phyloP scores from a whole-genome alignment of 2,113 vertebrate species.

The Protobothrops mucrosquamatus region DNA sequence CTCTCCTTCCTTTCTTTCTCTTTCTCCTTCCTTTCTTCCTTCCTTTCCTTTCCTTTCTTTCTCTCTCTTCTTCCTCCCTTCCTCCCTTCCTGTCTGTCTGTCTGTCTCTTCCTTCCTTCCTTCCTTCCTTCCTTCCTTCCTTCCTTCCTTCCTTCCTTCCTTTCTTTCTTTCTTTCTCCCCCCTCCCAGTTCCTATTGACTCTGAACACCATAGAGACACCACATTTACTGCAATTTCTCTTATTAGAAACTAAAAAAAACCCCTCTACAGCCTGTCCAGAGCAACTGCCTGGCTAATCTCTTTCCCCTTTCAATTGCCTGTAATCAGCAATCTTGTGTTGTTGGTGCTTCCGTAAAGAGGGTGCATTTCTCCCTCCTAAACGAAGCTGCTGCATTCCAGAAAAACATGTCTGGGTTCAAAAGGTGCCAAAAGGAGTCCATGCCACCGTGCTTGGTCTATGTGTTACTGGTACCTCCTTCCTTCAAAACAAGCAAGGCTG shows the following conservation, averaged over 20 bases:
- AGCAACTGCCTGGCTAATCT: neutral
- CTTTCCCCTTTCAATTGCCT: neutral
- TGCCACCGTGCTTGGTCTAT: neutral
- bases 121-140: fast-evolving
- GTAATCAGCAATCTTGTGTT: neutral
- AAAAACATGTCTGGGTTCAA: neutral
- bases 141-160: fast-evolving
- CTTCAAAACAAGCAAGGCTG: no score
- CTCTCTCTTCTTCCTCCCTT: fast-evolving
- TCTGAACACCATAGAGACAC: neutral
- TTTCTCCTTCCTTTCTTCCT: fast-evolving
- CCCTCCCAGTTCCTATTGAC: neutral
- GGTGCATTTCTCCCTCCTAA: neutral
- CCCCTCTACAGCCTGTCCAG: no score
- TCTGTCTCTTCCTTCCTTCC: neutral
- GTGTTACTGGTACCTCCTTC: neutral
- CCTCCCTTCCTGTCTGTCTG: fast-evolving
- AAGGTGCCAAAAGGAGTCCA: neutral
- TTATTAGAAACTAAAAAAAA: neutral
- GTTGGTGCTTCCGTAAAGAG: neutral
- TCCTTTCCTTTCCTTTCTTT: fast-evolving
- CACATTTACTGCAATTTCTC: neutral
- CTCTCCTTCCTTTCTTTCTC: fast-evolving
- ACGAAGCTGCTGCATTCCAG: neutral
- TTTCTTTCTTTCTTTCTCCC: fast-evolving